Percentiles rank a stretch among this genome's conserved stretches.
phyloP scores from a whole-genome alignment of 2,888 invertebrate species.

The Xestia xanthographa region DNA sequence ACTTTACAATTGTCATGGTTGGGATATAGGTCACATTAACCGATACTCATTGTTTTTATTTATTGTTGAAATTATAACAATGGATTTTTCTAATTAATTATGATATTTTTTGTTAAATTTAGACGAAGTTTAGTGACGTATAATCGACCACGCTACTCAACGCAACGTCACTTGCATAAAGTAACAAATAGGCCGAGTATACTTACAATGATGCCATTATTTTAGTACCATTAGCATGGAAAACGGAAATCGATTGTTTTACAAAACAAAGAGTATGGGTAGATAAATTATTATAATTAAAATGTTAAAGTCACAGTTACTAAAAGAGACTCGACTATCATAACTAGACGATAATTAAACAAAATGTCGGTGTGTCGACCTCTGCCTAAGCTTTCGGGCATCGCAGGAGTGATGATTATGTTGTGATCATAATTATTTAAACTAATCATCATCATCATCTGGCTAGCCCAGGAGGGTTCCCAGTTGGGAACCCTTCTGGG shows the following conservation, averaged over 20 bases:
- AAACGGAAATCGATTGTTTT: neutral
- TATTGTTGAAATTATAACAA: constrained; percentile 3
- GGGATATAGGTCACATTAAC: neutral
- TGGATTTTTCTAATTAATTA: neutral
- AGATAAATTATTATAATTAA: neutral
- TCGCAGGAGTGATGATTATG: neutral
- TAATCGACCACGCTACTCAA: too few relatives aligned
- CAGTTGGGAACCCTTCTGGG: too few relatives aligned
- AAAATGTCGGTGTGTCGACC: neutral
- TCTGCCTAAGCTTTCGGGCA: neutral
- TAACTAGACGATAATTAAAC: neutral
- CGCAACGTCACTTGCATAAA: too few relatives aligned
- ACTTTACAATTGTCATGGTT: neutral
- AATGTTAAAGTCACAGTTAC: neutral
- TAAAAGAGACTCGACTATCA: neutral
- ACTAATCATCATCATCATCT: too few relatives aligned
- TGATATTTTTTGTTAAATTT: neutral
- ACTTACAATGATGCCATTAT: neutral
- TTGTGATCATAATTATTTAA: too few relatives aligned
- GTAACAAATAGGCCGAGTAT: neutral
- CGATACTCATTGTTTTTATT: neutral
- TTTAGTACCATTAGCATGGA: neutral
- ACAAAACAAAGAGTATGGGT: neutral
- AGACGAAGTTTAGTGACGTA: too few relatives aligned
- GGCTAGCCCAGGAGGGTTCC: too few relatives aligned